Evolutionary conservation across 1,140 invertebrate species (phyloP), one percentile per base, ranked within the genome.

Genomic region (Drosophila takahashii): DNA sequence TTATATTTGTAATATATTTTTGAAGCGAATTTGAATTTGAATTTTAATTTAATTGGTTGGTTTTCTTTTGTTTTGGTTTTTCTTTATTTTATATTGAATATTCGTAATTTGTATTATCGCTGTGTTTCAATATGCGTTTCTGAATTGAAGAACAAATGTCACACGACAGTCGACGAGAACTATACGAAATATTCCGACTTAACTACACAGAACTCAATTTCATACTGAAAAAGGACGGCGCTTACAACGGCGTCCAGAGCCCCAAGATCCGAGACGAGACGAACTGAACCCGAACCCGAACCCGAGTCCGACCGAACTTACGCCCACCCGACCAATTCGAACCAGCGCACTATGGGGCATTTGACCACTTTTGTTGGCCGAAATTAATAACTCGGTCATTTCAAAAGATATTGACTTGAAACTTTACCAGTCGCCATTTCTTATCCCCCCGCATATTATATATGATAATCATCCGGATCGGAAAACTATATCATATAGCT

Each of bases 131-230:
- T 89, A 72, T 83, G 65, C 67, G 67, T 83, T 87, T 79, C 61
- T 75, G 71, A 87, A 66, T 81, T 81, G 71, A 76, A 81, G 83
- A 81, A 90, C 81, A 90, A 90, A 90, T 89, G 80, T 85, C 89
- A 84, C 84, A 90, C 87, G 87, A 90, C 77, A 87, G 84, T 87
- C 83, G 89, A 91, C 81, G 70, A 91, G 81, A 91, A 91, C 67
- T 83, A 73, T 87, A 91, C 90, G 90, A 92, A 92, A 91, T 90
- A 89, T 91, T 90, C 90, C 89, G 90, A 92, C 90, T 92, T 91
- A 90, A 92, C 90, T 90, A 91, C 90, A 90, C 90, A 91, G 91
- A 91, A 92, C 90, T 92, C 90, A 91, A 90, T 90, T 78, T 87
- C 89, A 81, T 91, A 91, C 90, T 90, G 87, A 90, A 90, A 86